Base-by-base conservation (phyloP, 2,797 vertebrate species). In the Serranus cabrilla region DNA sequence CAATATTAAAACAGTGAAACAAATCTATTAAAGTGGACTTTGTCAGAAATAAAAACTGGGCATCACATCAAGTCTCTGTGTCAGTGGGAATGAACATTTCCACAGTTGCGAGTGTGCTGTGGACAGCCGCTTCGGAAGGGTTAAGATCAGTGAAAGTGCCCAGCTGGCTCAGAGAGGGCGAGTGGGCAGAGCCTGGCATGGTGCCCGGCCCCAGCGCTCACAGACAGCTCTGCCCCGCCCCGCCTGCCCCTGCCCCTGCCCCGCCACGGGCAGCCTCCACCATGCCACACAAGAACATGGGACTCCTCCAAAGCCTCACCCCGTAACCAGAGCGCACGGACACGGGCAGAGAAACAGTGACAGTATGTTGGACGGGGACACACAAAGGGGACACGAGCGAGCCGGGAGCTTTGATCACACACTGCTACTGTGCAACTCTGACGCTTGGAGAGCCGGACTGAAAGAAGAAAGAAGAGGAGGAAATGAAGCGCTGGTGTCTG, bases 161-260 rank as follows among this genome's bases (percentile, higher is more conserved):
- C 78, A 85, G 87, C 87, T 92, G 90, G 89, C 87, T 79, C 51
- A 74, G 79, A 83, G 71, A 87, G 88, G 79, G 61, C n/a, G 54
- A 87, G 79, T 85, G 84, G 87, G 91, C 89, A 57, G 78, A 86
- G 81, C 70, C 75, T 92, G 91, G 91, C 90, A 17, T 1, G n/a
- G n/a, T 64, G 83, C 85, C 89, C 18, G 31, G 61, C 61, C 76
- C 68, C 62, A 18, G 74, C 37, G 58, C 75, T 91, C 72, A 49
- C 84, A 80, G 84, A 78, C 78, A 85, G 82, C 71, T 82, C 81
- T 61, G 86, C 83, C 81, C 81, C 43, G 43, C 81, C 63, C 42
- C 55, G 27, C 76, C 73, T 12, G 20, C n/a, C 27, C 27, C 27
- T 3, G 27, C 27, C 43, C 68, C 74, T 43, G 62, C 52, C 57